A percentile compares a stretch with the other conserved stretches of the same genome.
These are phyloP conservation scores for Sphenodon punctatus DNA, from an alignment of 2,797 vertebrate species.

Conservation along the genomic window DNA sequence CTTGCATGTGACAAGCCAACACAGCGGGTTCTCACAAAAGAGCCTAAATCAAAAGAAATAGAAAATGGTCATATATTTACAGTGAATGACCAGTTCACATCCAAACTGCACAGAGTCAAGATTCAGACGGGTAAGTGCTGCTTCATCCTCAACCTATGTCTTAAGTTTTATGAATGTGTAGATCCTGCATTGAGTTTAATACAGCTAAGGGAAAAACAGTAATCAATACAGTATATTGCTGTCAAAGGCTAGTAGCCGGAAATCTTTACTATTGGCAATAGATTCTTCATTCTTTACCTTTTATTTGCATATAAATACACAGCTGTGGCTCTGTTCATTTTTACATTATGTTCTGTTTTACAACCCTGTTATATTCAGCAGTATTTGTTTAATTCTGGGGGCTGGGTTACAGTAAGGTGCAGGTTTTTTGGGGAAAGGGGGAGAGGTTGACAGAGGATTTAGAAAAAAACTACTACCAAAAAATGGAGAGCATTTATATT, in stretches of 20 bases:
- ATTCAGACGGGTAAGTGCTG: slow-evolving; percentile 81
- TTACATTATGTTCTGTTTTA: too few species aligned
- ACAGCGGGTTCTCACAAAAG: slow-evolving; percentile 96
- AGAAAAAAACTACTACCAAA: background rate
- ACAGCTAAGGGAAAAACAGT: background rate
- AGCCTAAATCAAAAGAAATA: slow-evolving; percentile 98
- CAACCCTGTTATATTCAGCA: too few species aligned
- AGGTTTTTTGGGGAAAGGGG: too few species aligned
- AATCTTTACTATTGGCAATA: too few species aligned
- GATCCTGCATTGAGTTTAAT: too few species aligned
- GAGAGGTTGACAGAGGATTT: background rate
- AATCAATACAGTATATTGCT: background rate
- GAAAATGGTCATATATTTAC: slow-evolving; percentile 98
- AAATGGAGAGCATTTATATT: background rate
- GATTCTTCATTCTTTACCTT: too few species aligned
- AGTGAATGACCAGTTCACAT: slow-evolving; percentile 99
- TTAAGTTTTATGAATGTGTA: too few species aligned
- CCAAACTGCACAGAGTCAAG: slow-evolving; percentile 97
- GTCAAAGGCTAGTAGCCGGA: background rate
- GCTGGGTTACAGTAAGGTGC: too few species aligned
- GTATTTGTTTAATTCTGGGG: too few species aligned
- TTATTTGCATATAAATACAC: too few species aligned
- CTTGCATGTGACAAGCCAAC: slow-evolving; percentile 94
- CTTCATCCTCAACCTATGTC: background rate
- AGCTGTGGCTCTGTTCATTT: too few species aligned